phyloP scores from a whole-genome alignment of 1,140 invertebrate genomes.

The Piezodorus guildinii region DNA sequence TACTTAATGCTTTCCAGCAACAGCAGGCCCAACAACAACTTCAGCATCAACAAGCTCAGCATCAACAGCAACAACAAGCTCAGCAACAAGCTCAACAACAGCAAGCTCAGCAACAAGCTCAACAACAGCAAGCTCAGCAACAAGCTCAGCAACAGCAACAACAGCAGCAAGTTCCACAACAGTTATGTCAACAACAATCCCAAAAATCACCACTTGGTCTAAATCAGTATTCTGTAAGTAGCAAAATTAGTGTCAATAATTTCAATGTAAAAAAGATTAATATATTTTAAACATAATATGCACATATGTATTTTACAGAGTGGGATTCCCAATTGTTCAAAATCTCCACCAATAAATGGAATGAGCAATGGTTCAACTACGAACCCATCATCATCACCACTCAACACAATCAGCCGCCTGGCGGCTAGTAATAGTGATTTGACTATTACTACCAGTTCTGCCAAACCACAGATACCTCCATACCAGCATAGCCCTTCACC shows the following conservation, averaged over 20 bases:
- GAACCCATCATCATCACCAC: conserved; percentile 32
- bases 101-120: conserved; percentile 26
- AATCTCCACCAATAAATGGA: conserved; percentile 20
- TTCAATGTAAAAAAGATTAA: too few species aligned
- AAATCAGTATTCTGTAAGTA: conserved; percentile 20
- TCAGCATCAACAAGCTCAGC: conserved; percentile 25
- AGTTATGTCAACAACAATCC: conserved; percentile 24
- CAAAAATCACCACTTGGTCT: conserved; percentile 21
- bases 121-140: conserved; percentile 25
- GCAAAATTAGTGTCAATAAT: background rate
- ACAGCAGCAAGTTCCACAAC: conserved; percentile 19
- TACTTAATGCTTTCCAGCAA: conserved; percentile 41
- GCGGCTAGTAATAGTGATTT: conserved; percentile 63
- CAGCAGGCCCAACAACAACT: conserved; percentile 23
- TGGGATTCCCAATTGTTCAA: conserved; percentile 18
- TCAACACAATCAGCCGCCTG: conserved; percentile 47
- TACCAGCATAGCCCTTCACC: conserved; percentile 25
- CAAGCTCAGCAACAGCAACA: too few species aligned
- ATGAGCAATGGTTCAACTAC: conserved; percentile 20
- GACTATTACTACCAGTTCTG: conserved; percentile 57
- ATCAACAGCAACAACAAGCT: conserved; percentile 27
- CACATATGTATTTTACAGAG: conserved; percentile 10
- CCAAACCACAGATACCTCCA: conserved; percentile 3
- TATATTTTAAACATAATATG: too few species aligned
- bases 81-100: conserved; percentile 23